These are phyloP conservation scores for Dasyurus viverrinus DNA, from an alignment of 2,113 vertebrate genomes.

Conservation along the genomic window DNA sequence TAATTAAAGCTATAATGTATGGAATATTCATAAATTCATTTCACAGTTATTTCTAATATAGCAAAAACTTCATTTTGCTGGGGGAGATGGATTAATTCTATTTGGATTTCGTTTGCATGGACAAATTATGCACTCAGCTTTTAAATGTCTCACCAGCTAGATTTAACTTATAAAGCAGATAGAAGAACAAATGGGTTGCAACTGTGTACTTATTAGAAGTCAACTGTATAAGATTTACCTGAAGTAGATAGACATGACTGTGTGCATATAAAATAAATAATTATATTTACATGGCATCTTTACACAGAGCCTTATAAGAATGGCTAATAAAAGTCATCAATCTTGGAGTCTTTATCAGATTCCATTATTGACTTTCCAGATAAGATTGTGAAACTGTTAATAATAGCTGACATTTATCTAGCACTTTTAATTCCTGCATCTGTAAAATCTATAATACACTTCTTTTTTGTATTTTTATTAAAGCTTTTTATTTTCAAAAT, in stretches of 20 bases:
- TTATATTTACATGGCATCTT: neutral
- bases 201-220: neutral
- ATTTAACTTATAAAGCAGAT: neutral
- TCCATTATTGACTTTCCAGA: neutral
- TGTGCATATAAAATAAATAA: neutral
- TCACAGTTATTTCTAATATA: conserved; percentile 30
- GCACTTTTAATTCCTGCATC: conserved; percentile 5
- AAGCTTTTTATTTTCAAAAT: too few species aligned
- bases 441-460: neutral
- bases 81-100: neutral
- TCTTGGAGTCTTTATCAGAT: neutral
- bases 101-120: neutral
- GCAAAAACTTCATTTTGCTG: neutral
- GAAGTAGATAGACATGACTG: conserved; percentile 5
- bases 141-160: neutral
- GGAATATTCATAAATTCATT: conserved; percentile 30
- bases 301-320: neutral
- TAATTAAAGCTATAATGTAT: conserved; percentile 38
- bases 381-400: neutral
- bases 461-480: too few species aligned
- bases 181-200: neutral
- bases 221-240: conserved; percentile 18
- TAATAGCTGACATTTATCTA: neutral
- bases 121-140: neutral
- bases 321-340: neutral